A percentile compares a stretch with the other conserved stretches of the same genome.
Evolutionary conservation across 2,113 vertebrate genomes (phyloP).

Genomic region (Hemiscyllium ocellatum): DNA sequence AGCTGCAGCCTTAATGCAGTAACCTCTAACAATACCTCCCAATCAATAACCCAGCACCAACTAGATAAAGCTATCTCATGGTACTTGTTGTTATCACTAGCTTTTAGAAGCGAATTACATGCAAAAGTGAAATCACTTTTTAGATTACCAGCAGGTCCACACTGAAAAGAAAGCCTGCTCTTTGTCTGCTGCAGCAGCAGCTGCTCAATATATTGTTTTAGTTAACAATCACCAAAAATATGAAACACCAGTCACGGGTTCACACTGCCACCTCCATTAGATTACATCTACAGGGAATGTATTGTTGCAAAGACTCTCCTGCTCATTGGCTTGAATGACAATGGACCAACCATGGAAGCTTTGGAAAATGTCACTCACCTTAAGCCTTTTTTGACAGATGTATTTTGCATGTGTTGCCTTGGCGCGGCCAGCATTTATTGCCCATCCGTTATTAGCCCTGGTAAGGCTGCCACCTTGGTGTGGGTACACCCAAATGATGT

Average conservation of each 20-base stretch:
- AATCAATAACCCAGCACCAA: neutral
- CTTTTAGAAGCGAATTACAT: slow-evolving; percentile 4
- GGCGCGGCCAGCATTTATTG: no score
- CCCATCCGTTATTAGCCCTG: no score
- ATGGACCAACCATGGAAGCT: neutral
- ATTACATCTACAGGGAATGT: neutral
- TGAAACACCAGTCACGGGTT: neutral
- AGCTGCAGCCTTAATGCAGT: neutral
- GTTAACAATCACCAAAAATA: neutral
- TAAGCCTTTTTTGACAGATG: neutral
- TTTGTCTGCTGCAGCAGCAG: neutral
- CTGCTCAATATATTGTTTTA: neutral
- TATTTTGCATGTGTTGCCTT: no score
- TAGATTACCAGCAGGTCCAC: neutral
- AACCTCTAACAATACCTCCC: neutral
- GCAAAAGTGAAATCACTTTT: neutral
- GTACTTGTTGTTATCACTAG: neutral
- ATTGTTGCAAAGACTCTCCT: neutral
- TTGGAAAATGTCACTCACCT: neutral
- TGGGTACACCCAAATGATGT: no score
- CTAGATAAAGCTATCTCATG: slow-evolving; percentile 4
- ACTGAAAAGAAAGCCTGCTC: neutral
- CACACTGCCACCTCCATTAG: neutral
- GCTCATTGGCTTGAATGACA: neutral
- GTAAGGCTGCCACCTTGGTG: no score